Evolutionary conservation across 2,797 vertebrate species (phyloP).

Genomic region (Darevskia mixta): DNA sequence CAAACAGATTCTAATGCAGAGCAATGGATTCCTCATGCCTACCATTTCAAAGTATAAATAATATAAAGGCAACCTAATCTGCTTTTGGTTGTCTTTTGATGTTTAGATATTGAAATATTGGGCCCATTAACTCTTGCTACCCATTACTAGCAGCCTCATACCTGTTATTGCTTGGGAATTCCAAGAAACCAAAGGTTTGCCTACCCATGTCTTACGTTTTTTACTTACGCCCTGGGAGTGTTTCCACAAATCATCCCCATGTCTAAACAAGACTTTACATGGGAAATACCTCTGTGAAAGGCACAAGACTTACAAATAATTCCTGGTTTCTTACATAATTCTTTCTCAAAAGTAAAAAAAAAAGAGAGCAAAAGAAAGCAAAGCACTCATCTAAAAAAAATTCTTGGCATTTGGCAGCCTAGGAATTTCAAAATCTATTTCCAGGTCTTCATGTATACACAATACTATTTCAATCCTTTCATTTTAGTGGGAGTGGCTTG

Average conservation of each 20-base stretch:
- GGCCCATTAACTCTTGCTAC: neutral
- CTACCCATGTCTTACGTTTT: neutral
- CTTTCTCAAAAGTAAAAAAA: neutral
- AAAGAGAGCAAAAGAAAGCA: neutral
- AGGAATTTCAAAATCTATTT: neutral
- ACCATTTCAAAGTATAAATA: neutral
- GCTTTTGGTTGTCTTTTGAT: neutral
- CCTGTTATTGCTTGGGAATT: too few relatives aligned
- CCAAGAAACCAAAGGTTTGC: too few relatives aligned
- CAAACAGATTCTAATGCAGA: neutral
- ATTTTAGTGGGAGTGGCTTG: neutral
- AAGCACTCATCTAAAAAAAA: neutral
- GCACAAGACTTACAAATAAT: neutral
- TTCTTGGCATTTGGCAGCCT: neutral
- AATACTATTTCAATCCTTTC: neutral
- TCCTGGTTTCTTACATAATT: neutral
- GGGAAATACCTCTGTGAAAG: neutral
- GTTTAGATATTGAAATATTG: neutral
- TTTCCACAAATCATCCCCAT: neutral
- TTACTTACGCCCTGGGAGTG: neutral
- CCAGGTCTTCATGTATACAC: neutral
- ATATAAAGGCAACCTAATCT: conserved; percentile 10
- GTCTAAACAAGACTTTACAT: neutral
- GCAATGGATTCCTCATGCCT: neutral
- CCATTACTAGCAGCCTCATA: too few relatives aligned